Conservation (phyloP, 2,113 vertebrate species). For the Pandion haliaetus region DNA sequence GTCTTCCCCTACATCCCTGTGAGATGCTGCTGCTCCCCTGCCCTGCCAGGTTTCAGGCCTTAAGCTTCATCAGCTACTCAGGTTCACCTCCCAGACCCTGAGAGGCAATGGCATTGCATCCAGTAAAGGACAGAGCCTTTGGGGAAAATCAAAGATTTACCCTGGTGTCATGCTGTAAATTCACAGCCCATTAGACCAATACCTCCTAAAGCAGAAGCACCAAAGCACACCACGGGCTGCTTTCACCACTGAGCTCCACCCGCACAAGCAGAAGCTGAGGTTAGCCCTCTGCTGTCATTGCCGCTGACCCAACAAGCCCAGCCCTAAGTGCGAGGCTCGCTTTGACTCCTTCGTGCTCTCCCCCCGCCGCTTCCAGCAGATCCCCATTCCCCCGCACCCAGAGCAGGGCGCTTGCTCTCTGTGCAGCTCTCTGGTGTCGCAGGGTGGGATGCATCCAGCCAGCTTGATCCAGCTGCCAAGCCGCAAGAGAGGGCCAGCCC, state of each 20-base stretch:
- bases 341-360: not conserved
- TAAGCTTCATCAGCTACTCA: not conserved
- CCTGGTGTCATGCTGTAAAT: not conserved
- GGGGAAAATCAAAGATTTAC: not conserved
- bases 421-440: not conserved
- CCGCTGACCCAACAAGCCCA: not conserved
- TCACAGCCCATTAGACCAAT: not conserved
- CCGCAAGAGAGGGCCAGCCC: not conserved
- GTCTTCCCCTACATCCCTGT: not conserved
- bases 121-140: not conserved
- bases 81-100: not conserved
- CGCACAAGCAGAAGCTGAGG: not conserved
- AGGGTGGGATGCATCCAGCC: not conserved
- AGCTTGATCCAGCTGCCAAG: not conserved
- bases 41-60: not conserved
- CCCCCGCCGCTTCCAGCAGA: not conserved
- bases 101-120: not conserved
- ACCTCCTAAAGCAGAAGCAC: not conserved
- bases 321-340: fast-evolving
- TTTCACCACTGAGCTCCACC: not conserved
- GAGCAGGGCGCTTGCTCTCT: not conserved
- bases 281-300: not conserved
- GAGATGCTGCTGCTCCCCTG: not conserved
- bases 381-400: not conserved
- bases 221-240: not conserved